phyloP scores from a whole-genome alignment of 2,797 vertebrate species.

The Crocodylus rhombifer region DNA sequence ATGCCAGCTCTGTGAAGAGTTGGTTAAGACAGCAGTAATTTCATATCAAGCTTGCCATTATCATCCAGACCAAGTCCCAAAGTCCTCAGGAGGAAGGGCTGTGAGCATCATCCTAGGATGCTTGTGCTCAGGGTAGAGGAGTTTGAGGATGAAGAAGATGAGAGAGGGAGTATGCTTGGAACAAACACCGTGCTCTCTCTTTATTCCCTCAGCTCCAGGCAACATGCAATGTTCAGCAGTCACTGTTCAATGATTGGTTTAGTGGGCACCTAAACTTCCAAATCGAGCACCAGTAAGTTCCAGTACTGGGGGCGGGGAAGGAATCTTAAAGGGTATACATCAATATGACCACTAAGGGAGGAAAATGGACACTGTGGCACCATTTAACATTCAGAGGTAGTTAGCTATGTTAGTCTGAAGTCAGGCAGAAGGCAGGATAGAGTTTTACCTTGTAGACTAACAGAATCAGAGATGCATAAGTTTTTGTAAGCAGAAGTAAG shows the following conservation, averaged over 20 bases:
- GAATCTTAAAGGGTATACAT: background rate
- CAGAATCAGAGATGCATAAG: too few relatives aligned
- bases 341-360: background rate
- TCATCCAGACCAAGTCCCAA: accelerated
- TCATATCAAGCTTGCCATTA: background rate
- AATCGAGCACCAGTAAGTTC: constrained; percentile 87
- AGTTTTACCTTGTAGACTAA: too few relatives aligned
- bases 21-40: background rate
- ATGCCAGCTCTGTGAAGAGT: background rate
- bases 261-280: constrained; percentile 89
- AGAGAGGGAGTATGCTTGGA: background rate
- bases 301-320: background rate
- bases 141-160: background rate
- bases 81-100: background rate
- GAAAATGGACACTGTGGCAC: background rate
- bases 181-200: background rate
- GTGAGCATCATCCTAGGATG: background rate
- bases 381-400: too few relatives aligned
- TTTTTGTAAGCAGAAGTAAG: too few relatives aligned
- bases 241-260: constrained; percentile 88
- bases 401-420: too few relatives aligned
- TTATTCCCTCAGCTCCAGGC: constrained; percentile 80
- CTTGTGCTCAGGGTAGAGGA: background rate
- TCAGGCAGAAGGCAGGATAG: too few relatives aligned
- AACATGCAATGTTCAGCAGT: constrained; percentile 85